Conservation (phyloP, 2,113 vertebrate genomes). For the Athene cunicularia region DNA sequence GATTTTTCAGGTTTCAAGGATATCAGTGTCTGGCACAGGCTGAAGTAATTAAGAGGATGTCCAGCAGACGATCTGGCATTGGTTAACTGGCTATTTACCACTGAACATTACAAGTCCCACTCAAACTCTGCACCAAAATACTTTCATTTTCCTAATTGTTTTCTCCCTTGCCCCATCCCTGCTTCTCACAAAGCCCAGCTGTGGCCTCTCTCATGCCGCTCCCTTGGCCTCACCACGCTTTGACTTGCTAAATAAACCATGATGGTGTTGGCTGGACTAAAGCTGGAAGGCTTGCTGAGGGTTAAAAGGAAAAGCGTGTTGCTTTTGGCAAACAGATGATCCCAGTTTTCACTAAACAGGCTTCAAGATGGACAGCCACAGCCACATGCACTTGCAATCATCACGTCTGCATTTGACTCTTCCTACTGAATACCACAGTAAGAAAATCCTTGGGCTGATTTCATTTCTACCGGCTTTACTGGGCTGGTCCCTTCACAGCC, state of each 20-base stretch:
- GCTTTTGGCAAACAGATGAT: slow-evolving; percentile 42
- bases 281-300: slow-evolving; percentile 14
- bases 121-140: neutral
- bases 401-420: neutral
- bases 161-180: neutral
- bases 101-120: neutral
- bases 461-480: neutral
- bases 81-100: slow-evolving; percentile 35
- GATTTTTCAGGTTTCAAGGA: slow-evolving; percentile 58
- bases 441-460: neutral
- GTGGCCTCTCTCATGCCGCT: neutral
- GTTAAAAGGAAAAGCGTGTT: slow-evolving; percentile 45
- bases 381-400: neutral
- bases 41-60: slow-evolving; percentile 37
- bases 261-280: neutral
- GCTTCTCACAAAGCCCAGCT: neutral
- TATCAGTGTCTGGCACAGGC: slow-evolving; percentile 47
- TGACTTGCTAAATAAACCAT: neutral
- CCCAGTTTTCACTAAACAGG: neutral
- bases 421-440: neutral
- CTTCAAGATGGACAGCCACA: slow-evolving; percentile 15
- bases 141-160: neutral
- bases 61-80: slow-evolving; percentile 20
- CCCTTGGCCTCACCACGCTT: neutral
- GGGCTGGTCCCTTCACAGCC: neutral